Conservation (phyloP, 1,140 invertebrate species). For the Trypoxylus dichotomus region DNA sequence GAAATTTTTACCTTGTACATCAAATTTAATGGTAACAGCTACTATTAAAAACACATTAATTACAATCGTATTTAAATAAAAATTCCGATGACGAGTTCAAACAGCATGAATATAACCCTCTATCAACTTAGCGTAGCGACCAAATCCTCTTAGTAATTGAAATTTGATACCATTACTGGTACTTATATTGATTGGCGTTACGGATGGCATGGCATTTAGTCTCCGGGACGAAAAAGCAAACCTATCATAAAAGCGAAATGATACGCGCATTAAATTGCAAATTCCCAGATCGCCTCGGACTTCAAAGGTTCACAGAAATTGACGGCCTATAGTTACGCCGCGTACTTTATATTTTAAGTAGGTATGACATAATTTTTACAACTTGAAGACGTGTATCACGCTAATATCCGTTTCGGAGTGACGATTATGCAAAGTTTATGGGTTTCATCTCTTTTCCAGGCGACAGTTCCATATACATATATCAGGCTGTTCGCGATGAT, state of each 20-base stretch:
- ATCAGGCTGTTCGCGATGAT: not conserved
- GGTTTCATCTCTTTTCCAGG: not conserved
- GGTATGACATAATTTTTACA: not conserved
- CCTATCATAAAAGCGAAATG: not conserved
- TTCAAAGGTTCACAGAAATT: not conserved
- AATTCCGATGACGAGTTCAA: not conserved
- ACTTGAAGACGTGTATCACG: not conserved
- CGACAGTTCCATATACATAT: not conserved
- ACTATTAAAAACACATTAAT: not conserved
- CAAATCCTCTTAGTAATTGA: not conserved
- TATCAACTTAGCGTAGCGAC: not conserved
- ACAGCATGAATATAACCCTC: not conserved
- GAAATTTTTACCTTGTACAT: too few species aligned
- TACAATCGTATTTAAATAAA: not conserved
- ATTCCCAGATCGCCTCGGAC: not conserved
- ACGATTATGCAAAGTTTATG: not conserved
- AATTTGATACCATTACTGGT: not conserved
- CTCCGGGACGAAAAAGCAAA: not conserved
- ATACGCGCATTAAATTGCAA: not conserved
- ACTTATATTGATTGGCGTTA: not conserved
- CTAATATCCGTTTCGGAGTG: not conserved
- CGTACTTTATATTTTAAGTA: not conserved
- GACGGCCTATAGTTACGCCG: not conserved
- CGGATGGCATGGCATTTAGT: not conserved
- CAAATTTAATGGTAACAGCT: too few species aligned